Base-by-base conservation (phyloP, 2,797 vertebrate genomes). In the Cottoperca gobio region DNA sequence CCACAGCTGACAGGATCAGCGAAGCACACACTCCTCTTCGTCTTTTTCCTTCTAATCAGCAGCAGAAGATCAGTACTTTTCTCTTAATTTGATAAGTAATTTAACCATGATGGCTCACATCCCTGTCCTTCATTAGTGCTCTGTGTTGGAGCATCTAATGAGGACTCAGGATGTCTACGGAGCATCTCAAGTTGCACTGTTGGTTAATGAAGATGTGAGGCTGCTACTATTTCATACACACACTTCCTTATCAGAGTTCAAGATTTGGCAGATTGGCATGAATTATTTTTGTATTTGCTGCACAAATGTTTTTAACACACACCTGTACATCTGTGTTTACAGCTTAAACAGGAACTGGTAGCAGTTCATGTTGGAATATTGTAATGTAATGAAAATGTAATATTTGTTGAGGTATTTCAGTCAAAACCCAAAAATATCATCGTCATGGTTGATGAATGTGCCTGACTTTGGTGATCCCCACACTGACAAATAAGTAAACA, bases 1-100 rank as follows among this genome's bases (percentile, higher is more conserved):
- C n/a, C 54, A 53, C 24, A 59, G 33, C 61, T 64, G 64, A 69
- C 53, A 60, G 59, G 40, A 70, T 70, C 43, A 54, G 11, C 37
- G 45, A 45, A 67, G 2, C 49, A 62, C 4, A 0, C n/a, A 50
- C 35, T 55, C 19, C 26, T 52, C 14, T 45, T 26, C 53, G 23
- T 40, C 23, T 63, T 31, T 54, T 52, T 19, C 26, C 16, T 35
- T n/a, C 43, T 55, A 66, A 65, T 70, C 49, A 57, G 42, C 21
- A 43, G 23, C 24, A 39, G 13, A 53, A 48, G 14, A 43, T 71
- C 40, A 48, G 40, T 11, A 40, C 52, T 43, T 50, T 33, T 60
- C 19, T 45, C 49, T 50, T 43, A 23, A 53, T 60, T 52, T 49
- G 28, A 62, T 45, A 57, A 45, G 59, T 46, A 31, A 45, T 53